Evolutionary conservation across 2,113 vertebrate species (phyloP).

Genomic region (Anas platyrhynchos): DNA sequence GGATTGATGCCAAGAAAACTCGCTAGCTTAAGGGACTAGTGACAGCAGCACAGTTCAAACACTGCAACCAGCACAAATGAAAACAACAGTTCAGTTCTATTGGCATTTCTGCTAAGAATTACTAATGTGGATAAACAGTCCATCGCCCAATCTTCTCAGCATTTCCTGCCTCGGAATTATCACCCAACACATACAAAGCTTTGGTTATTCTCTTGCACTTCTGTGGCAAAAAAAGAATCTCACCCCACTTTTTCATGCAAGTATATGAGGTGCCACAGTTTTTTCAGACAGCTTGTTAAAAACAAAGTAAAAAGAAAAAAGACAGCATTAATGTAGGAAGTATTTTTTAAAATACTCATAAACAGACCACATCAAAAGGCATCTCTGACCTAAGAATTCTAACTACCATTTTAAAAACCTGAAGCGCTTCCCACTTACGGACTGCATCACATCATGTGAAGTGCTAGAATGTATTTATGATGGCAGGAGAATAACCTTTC

Average conservation of each 20-base stretch:
- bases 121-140: neutral
- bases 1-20: neutral
- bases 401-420: neutral
- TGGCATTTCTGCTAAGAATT: neutral
- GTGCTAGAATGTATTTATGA: neutral
- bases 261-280: neutral
- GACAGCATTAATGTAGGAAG: neutral
- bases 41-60: slow-evolving; percentile 2
- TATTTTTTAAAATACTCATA: neutral
- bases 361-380: neutral
- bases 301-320: neutral
- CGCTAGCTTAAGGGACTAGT: neutral
- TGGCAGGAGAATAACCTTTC: neutral
- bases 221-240: neutral
- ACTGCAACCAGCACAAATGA: neutral
- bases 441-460: neutral
- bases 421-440: neutral
- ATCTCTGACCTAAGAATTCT: neutral
- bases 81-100: neutral
- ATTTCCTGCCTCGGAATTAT: neutral
- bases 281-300: neutral
- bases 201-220: neutral
- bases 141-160: neutral
- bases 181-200: neutral
- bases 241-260: neutral